Conservation (phyloP, 2,113 vertebrate genomes). For the Canis aureus region DNA sequence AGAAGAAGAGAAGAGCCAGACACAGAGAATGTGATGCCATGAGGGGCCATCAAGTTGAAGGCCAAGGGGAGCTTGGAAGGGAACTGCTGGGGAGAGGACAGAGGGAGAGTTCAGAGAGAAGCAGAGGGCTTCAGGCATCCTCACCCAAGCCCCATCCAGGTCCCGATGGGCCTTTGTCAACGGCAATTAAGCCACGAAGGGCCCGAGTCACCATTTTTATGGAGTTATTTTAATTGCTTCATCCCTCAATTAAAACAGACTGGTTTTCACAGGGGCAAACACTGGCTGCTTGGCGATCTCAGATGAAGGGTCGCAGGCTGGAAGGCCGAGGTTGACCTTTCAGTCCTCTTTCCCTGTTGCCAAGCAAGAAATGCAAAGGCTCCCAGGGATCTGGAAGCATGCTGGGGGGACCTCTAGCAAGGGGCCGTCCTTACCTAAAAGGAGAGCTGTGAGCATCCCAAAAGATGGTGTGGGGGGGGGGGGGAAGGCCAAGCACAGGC, state of each 20-base stretch:
- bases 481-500: not conserved
- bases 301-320: not conserved
- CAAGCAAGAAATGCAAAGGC: not conserved
- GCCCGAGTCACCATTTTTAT: not conserved
- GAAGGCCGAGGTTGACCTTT: fast-evolving
- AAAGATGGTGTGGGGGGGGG: not conserved
- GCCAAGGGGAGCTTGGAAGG: fast-evolving
- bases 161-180: fast-evolving
- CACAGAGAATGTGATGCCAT: fast-evolving
- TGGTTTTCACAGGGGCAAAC: not conserved
- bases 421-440: no score
- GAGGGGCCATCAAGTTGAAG: not conserved
- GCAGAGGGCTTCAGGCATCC: no score
- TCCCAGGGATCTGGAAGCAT: no score
- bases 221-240: not conserved
- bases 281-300: not conserved
- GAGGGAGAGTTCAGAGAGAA: not conserved
- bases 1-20: no score
- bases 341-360: not conserved
- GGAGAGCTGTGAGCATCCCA: no score
- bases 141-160: not conserved
- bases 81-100: no score
- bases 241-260: not conserved
- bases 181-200: fast-evolving
- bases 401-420: fast-evolving